phyloP scores from a whole-genome alignment of 2,797 vertebrate species.

The Tragopan temminckii region DNA sequence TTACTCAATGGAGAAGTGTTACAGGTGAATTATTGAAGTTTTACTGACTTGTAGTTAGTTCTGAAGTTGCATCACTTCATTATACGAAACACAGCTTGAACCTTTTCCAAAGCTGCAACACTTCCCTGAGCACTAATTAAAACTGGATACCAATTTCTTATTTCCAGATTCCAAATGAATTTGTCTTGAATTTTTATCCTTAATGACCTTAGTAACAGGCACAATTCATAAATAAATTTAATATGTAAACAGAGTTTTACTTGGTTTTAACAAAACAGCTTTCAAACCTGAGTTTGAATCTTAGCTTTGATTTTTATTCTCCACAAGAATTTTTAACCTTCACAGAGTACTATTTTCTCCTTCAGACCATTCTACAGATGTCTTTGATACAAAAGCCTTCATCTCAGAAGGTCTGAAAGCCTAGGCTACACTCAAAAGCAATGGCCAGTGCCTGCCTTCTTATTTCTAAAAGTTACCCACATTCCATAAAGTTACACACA shows the following conservation, averaged over 20 bases:
- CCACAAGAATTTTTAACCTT: neutral
- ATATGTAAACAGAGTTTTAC: accelerated
- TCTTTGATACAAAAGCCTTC: neutral
- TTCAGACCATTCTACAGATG: neutral
- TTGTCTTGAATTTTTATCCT: neutral
- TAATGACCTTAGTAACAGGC: neutral
- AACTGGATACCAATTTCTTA: neutral
- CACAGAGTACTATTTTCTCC: neutral
- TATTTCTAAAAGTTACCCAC: neutral
- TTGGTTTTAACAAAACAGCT: neutral
- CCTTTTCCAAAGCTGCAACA: neutral
- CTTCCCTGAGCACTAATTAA: neutral
- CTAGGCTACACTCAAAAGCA: neutral
- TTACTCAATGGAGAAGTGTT: neutral
- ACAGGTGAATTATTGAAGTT: neutral
- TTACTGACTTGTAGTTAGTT: neutral
- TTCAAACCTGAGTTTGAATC: neutral
- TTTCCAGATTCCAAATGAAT: neutral
- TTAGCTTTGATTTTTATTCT: neutral
- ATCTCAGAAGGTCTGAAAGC: neutral
- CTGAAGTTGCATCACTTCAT: neutral
- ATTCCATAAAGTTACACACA: neutral
- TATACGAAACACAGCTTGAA: neutral
- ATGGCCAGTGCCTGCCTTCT: neutral
- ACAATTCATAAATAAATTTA: neutral